Percentiles rank a stretch among this genome's conserved stretches.
These are phyloP conservation scores for Pseudorasbora parva DNA, from an alignment of 2,113 vertebrate species.

Conservation along the genomic window DNA sequence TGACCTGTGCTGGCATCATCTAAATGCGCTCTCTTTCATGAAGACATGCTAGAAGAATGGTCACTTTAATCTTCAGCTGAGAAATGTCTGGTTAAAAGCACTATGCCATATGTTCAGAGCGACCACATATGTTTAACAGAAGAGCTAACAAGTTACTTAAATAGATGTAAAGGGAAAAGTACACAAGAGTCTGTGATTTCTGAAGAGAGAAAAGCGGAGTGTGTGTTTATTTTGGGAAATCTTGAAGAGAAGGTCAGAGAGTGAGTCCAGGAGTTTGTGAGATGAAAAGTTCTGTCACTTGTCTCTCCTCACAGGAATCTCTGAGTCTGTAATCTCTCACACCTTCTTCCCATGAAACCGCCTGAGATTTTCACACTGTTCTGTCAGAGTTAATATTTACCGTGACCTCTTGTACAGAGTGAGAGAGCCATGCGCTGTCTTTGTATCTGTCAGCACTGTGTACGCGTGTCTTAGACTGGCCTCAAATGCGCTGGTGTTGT, in stretches of 20 bases:
- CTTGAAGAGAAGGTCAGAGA: conserved; percentile 81
- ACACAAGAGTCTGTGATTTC: conserved; percentile 62
- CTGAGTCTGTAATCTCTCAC: conserved; percentile 78
- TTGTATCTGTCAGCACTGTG: conserved; percentile 56
- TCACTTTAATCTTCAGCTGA: not conserved
- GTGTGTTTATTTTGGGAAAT: conserved; percentile 81
- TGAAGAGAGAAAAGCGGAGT: conserved; percentile 64
- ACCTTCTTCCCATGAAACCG: conserved; percentile 76
- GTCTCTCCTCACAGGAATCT: conserved; percentile 79
- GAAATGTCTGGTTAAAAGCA: not conserved
- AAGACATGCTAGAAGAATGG: not conserved
- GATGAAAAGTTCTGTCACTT: conserved; percentile 72
- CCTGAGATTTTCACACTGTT: conserved; percentile 81
- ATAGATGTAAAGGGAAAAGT: conserved; percentile 75
- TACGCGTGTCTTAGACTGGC: not conserved
- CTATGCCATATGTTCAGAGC: not conserved
- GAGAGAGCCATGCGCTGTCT: conserved; percentile 58
- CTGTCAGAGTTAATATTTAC: conserved; percentile 87
- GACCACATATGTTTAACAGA: conserved; percentile 10
- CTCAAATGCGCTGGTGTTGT: not conserved
- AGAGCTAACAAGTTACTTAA: conserved; percentile 63
- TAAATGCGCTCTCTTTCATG: conserved; percentile 10
- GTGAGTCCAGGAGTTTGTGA: conserved; percentile 72
- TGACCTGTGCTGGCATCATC: conserved; percentile 17
- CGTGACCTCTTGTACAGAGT: conserved; percentile 70